Percentiles rank a stretch among this genome's conserved stretches.
These are phyloP conservation scores for Diaphora mendica DNA, from an alignment of 2,888 invertebrate species.

Conservation along the genomic window DNA sequence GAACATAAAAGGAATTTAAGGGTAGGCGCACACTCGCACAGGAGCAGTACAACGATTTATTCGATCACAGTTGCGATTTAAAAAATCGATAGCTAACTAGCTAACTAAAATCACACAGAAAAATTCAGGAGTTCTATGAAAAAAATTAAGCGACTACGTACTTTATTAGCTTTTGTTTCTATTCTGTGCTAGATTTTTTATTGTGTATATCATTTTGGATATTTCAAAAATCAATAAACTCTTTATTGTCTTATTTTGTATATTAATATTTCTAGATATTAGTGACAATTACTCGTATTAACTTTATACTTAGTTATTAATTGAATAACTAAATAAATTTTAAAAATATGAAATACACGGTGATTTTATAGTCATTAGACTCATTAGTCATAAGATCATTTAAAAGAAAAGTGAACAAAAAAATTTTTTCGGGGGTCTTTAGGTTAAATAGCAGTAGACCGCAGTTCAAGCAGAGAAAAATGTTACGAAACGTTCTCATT, in stretches of 20 bases:
- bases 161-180: not conserved
- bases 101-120: not conserved
- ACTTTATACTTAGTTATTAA: not conserved
- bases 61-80: not conserved
- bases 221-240: not conserved
- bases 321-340: not conserved
- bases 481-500: no score
- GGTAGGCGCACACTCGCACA: slow-evolving; percentile 11
- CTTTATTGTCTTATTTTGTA: not conserved
- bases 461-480: not conserved
- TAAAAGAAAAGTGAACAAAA: not conserved
- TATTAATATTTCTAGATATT: not conserved
- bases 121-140: not conserved
- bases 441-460: not conserved
- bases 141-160: not conserved
- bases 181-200: not conserved
- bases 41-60: not conserved
- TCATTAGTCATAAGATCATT: not conserved
- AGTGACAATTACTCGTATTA: not conserved
- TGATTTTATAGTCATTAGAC: not conserved
- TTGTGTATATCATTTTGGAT: not conserved
- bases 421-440: no score
- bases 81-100: not conserved
- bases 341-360: not conserved
- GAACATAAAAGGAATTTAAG: slow-evolving; percentile 20